These are phyloP conservation scores for Ormyrus pomaceus DNA, from an alignment of 2,888 invertebrate genomes.

Conservation along the genomic window DNA sequence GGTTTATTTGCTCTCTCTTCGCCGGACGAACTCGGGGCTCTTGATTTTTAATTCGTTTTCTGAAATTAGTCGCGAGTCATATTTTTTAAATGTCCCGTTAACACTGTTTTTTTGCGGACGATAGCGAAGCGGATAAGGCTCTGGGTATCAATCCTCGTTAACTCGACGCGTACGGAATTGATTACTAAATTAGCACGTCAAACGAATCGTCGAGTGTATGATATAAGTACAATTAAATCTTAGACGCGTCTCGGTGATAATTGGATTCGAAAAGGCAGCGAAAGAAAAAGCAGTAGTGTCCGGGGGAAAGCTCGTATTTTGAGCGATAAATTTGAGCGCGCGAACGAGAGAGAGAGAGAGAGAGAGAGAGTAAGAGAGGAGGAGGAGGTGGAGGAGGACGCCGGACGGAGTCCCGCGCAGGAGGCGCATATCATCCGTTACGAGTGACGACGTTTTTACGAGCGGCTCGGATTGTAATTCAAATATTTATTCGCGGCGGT, in stretches of 20 bases:
- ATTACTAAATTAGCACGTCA: no score
- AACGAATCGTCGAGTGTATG: no score
- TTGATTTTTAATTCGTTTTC: no score
- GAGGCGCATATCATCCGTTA: constrained; percentile 65
- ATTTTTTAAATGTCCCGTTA: no score
- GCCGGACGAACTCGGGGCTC: no score
- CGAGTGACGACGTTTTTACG: constrained; percentile 73
- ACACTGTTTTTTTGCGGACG: no score
- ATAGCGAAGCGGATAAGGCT: no score
- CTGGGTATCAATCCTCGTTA: no score
- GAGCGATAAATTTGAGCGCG: background rate
- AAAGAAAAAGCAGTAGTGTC: background rate
- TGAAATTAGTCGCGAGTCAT: no score
- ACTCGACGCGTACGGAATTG: no score
- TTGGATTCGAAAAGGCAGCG: background rate
- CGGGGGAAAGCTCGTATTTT: background rate
- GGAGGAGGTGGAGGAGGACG: constrained; percentile 43
- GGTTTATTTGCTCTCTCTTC: no score
- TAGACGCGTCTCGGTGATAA: background rate
- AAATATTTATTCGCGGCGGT: constrained; percentile 69
- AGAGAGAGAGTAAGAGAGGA: background rate
- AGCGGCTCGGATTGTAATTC: constrained; percentile 71
- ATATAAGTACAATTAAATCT: no score
- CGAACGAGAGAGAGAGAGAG: constrained; percentile 2
- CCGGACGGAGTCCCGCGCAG: constrained; percentile 43